Base-by-base conservation (phyloP, 2,888 invertebrate species). In the Cheiracanthium punctorium region DNA sequence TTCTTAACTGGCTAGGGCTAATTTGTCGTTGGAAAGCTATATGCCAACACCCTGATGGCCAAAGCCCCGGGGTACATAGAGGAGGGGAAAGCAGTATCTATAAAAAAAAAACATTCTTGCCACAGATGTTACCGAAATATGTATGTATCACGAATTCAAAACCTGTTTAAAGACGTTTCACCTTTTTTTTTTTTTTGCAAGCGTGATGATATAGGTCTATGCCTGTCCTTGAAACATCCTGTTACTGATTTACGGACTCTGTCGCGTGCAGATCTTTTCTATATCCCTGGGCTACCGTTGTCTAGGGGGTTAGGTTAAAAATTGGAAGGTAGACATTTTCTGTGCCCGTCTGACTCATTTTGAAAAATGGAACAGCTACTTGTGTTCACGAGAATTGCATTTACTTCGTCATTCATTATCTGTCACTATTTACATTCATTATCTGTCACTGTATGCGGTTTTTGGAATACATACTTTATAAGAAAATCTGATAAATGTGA, bases 191-290 rank as follows among this genome's bases (percentile, higher is more conserved):
- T 64, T 64, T 7, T 30, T 4, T 32, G 2, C n/a, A 30, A 41
- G 14, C 43, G 71, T 71, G 71, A n/a, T 43, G 43, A 71, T 43
- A 43, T 43, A 43, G 43, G 43, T 29, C 24, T 28, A 0, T 10
- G 0, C 8, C 43, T 71, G 71, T 71, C 71, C 71, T 71, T 71
- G 71, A 43, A 58, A 58, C 24, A 71, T 17, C 43, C 43, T 43
- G 41, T 5, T 8, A 14, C 43, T 28, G 58, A 71, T 71, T 43
- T 43, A 29, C 41, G 4, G 71, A 29, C 17, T 37, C 24, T 71
- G 71, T 71, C 71, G 71, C 71, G 71, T 71, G 71, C 71, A 37
- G 33, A 29, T 10, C 10, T 43, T 17, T 12, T 24, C n/a, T 1
- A 20, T 37, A 20, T 1, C 71, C 71, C 43, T 14, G 29, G 43